Percentiles rank a stretch among this genome's conserved stretches.
These are phyloP conservation scores for Pyrocoelia pectoralis DNA, from an alignment of 2,888 invertebrate species.

Conservation along the genomic window DNA sequence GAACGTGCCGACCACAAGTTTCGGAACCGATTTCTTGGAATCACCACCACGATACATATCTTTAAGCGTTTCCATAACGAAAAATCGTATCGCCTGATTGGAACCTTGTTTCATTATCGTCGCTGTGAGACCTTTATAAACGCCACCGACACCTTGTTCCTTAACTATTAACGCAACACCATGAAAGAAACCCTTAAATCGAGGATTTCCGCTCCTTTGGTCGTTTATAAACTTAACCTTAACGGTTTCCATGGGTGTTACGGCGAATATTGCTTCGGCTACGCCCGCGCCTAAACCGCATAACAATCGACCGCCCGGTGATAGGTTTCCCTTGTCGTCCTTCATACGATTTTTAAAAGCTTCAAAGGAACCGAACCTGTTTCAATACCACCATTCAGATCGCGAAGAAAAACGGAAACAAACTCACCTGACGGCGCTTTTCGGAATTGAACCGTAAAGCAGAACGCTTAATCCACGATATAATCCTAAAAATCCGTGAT, in stretches of 20 bases:
- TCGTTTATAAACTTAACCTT: conserved; percentile 99
- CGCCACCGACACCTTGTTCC: conserved; percentile 80
- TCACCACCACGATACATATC: conserved; percentile 92
- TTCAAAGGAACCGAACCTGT: conserved; percentile 98
- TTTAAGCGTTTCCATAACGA: conserved; percentile 94
- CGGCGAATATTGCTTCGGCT: conserved; percentile 94
- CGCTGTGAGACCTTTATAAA: conserved; percentile 94
- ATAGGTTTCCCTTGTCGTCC: conserved; percentile 82
- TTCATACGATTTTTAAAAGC: conserved; percentile 81
- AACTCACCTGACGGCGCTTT: conserved; percentile 90
- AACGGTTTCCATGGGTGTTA: conserved; percentile 99
- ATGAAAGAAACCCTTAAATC: conserved; percentile 92
- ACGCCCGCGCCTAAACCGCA: conserved; percentile 97
- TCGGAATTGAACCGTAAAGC: conserved; percentile 97
- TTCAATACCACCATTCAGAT: no score
- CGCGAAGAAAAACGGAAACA: no score
- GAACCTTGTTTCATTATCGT: conserved; percentile 98
- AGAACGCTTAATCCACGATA: conserved; percentile 96
- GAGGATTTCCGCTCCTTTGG: conserved; percentile 88
- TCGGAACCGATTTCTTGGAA: conserved; percentile 83
- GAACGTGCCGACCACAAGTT: conserved; percentile 86
- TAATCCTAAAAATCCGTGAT: conserved; percentile 88
- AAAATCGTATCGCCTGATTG: conserved; percentile 98
- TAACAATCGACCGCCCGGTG: conserved; percentile 76
- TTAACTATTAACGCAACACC: conserved; percentile 87